Evolutionary conservation across 2,888 invertebrate species (phyloP).

Genomic region (Heliconius ethilla): DNA sequence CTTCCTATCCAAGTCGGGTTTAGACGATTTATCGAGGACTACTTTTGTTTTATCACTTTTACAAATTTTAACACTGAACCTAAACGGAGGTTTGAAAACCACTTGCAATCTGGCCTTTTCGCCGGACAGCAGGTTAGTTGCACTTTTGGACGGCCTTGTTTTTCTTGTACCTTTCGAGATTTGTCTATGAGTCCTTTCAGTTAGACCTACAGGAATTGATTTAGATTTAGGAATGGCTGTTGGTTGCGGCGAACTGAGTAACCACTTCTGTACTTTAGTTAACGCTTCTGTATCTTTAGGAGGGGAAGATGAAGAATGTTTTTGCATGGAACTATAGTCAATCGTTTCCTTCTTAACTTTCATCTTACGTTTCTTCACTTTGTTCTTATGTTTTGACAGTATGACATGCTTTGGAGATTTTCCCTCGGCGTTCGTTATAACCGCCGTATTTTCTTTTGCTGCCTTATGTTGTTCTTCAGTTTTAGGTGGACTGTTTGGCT

Average conservation of each 20-base stretch:
- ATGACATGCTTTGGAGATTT: conserved; percentile 81
- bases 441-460: conserved; percentile 69
- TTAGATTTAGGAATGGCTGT: conserved; percentile 89
- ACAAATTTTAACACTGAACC: conserved; percentile 90
- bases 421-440: conserved; percentile 78
- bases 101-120: conserved; percentile 90
- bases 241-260: conserved; percentile 86
- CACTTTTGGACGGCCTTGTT: conserved; percentile 85
- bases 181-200: conserved; percentile 75
- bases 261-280: conserved; percentile 93
- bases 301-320: conserved; percentile 78
- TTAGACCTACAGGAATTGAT: conserved; percentile 89
- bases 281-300: conserved; percentile 81
- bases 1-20: conserved; percentile 74
- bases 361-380: conserved; percentile 79
- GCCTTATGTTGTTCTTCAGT: conserved; percentile 67
- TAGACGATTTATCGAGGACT: conserved; percentile 81
- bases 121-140: conserved; percentile 85
- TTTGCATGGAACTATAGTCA: conserved; percentile 87
- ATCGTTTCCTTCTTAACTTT: conserved; percentile 88
- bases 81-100: conserved; percentile 93
- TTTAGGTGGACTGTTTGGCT: conserved; percentile 66
- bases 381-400: conserved; percentile 74
- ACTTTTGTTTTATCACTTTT: conserved; percentile 86
- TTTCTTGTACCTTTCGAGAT: conserved; percentile 79